phyloP scores from a whole-genome alignment of 2,113 vertebrate genomes.

The Rhodinocichla rosea region DNA sequence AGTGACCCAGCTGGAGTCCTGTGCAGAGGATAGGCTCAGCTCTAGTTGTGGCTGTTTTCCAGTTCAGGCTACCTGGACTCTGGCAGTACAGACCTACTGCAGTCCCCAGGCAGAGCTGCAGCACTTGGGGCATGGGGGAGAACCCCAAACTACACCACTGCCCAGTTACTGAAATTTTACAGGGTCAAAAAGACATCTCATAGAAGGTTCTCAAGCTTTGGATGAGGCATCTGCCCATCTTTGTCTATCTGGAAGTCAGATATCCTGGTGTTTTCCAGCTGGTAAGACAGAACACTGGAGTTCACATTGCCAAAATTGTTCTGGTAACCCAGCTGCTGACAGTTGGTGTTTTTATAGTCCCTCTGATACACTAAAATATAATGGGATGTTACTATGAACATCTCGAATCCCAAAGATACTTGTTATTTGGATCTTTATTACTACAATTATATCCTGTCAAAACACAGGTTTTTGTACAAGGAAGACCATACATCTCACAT shows the following conservation, averaged over 20 bases:
- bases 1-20: not conserved
- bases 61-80: not conserved
- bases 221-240: not conserved
- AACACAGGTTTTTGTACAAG: not conserved
- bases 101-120: no score
- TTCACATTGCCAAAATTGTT: not conserved
- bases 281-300: not conserved
- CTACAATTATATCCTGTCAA: not conserved
- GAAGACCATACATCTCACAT: not conserved
- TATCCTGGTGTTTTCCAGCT: not conserved
- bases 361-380: not conserved
- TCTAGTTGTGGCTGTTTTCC: not conserved
- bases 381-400: not conserved
- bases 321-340: not conserved
- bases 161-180: not conserved
- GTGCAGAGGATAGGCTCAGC: not conserved
- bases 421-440: not conserved
- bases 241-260: not conserved
- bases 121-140: rapidly evolving
- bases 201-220: not conserved
- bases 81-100: not conserved
- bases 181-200: not conserved
- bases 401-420: not conserved
- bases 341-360: not conserved
- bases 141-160: not conserved